phyloP scores from a whole-genome alignment of 2,113 vertebrate species.

The Chionomys nivalis region DNA sequence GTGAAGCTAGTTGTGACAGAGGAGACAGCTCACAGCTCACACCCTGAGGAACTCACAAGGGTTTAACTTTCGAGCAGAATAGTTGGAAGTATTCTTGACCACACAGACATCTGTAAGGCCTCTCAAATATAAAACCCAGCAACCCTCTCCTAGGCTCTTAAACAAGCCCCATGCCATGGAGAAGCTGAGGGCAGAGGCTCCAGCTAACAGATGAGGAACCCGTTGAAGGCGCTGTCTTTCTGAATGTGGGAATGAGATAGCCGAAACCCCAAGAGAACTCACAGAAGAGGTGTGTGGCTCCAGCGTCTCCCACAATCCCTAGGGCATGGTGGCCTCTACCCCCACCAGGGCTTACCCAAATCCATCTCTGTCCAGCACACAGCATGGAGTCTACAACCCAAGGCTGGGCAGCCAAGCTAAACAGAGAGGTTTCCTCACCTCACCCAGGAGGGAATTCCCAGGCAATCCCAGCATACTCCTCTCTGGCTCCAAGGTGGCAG shows the following conservation, averaged over 20 bases:
- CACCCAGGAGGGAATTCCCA: conserved; percentile 71
- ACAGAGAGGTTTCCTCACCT: conserved; percentile 77
- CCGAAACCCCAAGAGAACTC: not conserved
- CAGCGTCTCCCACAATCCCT: not conserved
- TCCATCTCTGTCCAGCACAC: not conserved
- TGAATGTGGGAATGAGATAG: not conserved
- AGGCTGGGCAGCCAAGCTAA: conserved; percentile 71
- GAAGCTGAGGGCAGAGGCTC: not conserved
- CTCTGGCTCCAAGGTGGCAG: not conserved
- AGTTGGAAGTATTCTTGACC: not conserved
- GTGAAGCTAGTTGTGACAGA: not conserved
- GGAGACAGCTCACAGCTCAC: not conserved
- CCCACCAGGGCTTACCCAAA: not conserved
- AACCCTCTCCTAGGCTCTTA: not conserved
- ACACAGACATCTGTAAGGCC: not conserved
- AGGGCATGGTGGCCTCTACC: not conserved
- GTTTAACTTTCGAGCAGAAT: not conserved
- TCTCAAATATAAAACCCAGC: not conserved
- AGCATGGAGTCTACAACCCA: conserved; percentile 55
- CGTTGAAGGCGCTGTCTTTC: not conserved
- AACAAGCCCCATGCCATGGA: not conserved
- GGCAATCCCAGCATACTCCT: conserved; percentile 47
- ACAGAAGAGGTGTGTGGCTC: not conserved
- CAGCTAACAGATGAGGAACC: not conserved
- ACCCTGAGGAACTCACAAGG: not conserved